Conservation (phyloP, 2,113 vertebrate genomes). For the Anguilla rostrata region DNA sequence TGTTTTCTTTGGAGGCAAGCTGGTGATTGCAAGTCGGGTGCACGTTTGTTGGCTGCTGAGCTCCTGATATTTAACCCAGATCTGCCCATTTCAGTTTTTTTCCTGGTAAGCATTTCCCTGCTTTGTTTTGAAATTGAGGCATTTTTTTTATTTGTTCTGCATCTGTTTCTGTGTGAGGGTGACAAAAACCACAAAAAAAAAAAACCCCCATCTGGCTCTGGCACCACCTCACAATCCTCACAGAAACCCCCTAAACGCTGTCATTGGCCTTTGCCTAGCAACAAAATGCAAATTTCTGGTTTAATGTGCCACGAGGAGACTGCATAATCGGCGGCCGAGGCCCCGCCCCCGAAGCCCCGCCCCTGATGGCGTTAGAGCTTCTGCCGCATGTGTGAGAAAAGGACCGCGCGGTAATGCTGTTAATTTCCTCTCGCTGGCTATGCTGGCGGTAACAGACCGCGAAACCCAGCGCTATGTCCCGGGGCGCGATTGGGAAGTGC, state of each 20-base stretch:
- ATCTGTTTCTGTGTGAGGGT: slow-evolving; percentile 16
- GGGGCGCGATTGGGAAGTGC: background rate
- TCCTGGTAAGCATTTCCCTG: background rate
- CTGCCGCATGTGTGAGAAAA: background rate
- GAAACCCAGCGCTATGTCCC: background rate
- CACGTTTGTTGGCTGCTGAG: background rate
- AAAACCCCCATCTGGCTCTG: slow-evolving; percentile 29
- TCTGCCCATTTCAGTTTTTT: background rate
- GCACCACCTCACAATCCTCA: background rate
- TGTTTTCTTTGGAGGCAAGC: background rate
- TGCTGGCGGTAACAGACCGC: background rate
- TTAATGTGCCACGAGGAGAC: slow-evolving; percentile 4
- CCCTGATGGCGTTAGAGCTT: background rate
- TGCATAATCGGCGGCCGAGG: background rate
- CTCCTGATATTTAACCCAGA: background rate
- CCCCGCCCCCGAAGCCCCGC: background rate
- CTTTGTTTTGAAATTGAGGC: slow-evolving; percentile 12
- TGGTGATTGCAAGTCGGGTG: background rate
- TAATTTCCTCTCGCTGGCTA: background rate
- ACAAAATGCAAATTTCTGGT: slow-evolving; percentile 28
- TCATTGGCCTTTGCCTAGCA: slow-evolving; percentile 35
- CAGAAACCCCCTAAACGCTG: slow-evolving; percentile 17
- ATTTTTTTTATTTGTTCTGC: background rate
- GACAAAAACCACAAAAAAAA: no score
- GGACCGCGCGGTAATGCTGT: background rate